A percentile compares a stretch with the other conserved stretches of the same genome.
These are phyloP conservation scores for Gnathonemus echidnorhynchus DNA, from an alignment of 2,113 vertebrate species.

Conservation along the genomic window DNA sequence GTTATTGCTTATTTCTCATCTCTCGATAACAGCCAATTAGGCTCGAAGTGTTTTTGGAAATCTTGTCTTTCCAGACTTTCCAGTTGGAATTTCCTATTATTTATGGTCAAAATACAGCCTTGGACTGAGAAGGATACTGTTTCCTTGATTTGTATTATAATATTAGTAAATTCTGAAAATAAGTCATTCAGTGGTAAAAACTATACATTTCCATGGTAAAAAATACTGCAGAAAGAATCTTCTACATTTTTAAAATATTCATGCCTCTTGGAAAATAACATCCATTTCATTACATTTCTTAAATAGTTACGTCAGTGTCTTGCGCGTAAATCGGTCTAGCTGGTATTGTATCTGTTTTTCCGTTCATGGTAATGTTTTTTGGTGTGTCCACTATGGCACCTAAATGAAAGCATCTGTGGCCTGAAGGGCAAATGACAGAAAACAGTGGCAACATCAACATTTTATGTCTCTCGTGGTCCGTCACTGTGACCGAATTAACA, in stretches of 20 bases:
- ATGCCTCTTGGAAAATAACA: neutral
- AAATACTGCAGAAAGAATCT: neutral
- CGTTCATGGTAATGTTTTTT: neutral
- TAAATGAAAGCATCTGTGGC: constrained; percentile 4
- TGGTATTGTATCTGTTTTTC: neutral
- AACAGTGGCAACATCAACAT: neutral
- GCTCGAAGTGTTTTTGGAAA: neutral
- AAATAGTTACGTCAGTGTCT: neutral
- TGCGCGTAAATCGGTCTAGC: neutral
- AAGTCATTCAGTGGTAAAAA: neutral
- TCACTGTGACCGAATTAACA: constrained; percentile 38
- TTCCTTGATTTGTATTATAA: neutral
- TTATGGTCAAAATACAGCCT: neutral
- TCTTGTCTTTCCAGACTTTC: neutral
- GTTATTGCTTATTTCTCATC: neutral
- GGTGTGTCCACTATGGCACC: neutral
- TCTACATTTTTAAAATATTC: neutral
- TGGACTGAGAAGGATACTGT: neutral
- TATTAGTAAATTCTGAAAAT: neutral
- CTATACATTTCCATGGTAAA: neutral
- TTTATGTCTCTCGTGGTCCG: constrained; percentile 18
- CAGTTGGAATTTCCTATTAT: neutral
- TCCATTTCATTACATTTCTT: neutral
- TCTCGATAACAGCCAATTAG: neutral
- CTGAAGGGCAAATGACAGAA: neutral